Percentiles rank a stretch among this genome's conserved stretches.
These are phyloP conservation scores for Calameuta idolon DNA, from an alignment of 2,888 invertebrate genomes.

Conservation along the genomic window DNA sequence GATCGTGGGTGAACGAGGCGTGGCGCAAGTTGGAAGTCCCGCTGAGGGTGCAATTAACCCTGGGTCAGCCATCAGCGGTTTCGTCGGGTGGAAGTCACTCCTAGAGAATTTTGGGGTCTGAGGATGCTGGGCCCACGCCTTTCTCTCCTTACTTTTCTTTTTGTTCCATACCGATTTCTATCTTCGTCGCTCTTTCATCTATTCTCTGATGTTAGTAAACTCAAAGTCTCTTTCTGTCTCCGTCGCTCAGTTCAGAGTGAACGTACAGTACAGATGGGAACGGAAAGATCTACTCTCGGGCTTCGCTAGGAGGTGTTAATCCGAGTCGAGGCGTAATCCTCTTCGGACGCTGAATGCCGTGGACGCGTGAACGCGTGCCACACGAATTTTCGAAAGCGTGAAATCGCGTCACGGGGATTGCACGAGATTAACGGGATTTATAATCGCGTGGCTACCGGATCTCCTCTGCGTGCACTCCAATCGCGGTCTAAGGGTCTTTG, in stretches of 20 bases:
- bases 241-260: too few species aligned
- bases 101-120: not conserved
- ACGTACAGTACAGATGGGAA: too few species aligned
- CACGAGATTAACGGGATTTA: conserved; percentile 56
- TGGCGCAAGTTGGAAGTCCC: conserved; percentile 36
- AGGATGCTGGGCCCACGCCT: not conserved
- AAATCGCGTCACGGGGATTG: conserved; percentile 59
- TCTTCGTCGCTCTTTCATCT: too few species aligned
- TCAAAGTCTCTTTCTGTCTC: too few species aligned
- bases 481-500: too few species aligned
- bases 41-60: conserved; percentile 54
- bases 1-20: conserved; percentile 7
- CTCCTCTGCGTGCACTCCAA: too few species aligned
- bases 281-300: not conserved
- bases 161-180: not conserved
- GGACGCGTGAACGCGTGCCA: conserved; percentile 8
- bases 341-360: not conserved
- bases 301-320: conserved; percentile 4
- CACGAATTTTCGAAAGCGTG: conserved; percentile 54
- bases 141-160: not conserved
- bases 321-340: conserved; percentile 4
- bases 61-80: conserved; percentile 44
- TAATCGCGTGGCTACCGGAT: conserved; percentile 37
- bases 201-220: too few species aligned
- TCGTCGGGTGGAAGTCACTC: not conserved